A percentile compares a stretch with the other conserved stretches of the same genome.
phyloP scores from a whole-genome alignment of 64 coral and sea anemone genomes.

The Dendrophyllia cribrosa region DNA sequence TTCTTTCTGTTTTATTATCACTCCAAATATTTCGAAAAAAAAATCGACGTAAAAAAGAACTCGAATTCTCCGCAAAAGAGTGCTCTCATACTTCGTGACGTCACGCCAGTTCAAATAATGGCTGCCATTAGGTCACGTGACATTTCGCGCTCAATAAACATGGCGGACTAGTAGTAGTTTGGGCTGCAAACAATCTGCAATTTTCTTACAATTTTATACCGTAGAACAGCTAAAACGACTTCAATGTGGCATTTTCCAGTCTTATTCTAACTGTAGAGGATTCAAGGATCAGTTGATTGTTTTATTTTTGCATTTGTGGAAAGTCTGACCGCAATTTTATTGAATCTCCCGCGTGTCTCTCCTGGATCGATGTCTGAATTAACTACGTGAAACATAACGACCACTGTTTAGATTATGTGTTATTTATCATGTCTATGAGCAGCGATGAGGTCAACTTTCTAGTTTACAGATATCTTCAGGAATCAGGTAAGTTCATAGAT shows the following conservation, averaged over 20 bases:
- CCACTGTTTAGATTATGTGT: conserved; percentile 76
- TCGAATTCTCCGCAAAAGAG: too few relatives aligned
- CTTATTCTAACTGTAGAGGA: neutral
- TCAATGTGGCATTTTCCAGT: neutral
- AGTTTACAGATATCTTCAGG: conserved; percentile 99
- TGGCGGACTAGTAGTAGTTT: conserved; percentile 74
- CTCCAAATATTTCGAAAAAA: neutral
- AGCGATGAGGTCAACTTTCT: conserved; percentile 99
- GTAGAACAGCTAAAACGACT: neutral
- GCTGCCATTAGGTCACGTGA: conserved; percentile 75
- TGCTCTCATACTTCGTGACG: neutral
- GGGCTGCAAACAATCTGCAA: conserved; percentile 21
- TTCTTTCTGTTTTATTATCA: neutral
- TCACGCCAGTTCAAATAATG: conserved; percentile 25
- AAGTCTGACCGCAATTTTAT: conserved; percentile 30
- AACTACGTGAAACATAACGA: conserved; percentile 17
- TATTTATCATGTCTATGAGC: conserved; percentile 98
- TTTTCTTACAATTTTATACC: conserved; percentile 3
- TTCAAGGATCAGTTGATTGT: conserved; percentile 21
- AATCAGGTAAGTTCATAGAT: conserved; percentile 83
- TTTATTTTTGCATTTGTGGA: conserved; percentile 7
- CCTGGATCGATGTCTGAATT: conserved; percentile 29
- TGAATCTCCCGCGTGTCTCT: conserved; percentile 56
- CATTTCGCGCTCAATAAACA: conserved; percentile 76
- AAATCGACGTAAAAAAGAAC: too few relatives aligned